Evolutionary conservation across 2,113 vertebrate genomes (phyloP).

Genomic region (Penelope pileata): DNA sequence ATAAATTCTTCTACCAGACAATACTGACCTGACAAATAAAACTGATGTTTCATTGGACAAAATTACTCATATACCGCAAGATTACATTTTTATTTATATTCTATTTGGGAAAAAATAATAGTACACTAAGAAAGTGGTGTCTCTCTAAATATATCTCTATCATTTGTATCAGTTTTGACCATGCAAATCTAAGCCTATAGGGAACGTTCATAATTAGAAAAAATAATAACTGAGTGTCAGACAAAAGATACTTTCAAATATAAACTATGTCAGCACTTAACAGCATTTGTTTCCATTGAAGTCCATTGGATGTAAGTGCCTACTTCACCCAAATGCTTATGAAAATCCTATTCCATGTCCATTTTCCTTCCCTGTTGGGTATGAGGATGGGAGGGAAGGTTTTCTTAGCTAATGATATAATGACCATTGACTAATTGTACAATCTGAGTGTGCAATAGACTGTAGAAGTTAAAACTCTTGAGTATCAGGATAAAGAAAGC

Average conservation of each 20-base stretch:
- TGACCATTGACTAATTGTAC: not conserved
- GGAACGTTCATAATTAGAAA: not conserved
- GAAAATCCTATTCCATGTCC: not conserved
- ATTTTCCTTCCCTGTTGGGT: not conserved
- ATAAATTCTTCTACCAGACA: not conserved
- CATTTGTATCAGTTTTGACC: not conserved
- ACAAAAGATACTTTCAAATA: not conserved
- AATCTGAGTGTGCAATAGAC: not conserved
- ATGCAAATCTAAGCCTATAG: not conserved
- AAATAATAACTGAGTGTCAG: not conserved
- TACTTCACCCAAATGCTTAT: not conserved
- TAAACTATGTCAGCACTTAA: not conserved
- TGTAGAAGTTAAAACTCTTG: not conserved
- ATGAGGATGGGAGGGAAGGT: not conserved
- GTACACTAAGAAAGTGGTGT: not conserved
- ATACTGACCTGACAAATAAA: not conserved
- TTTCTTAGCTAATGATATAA: not conserved
- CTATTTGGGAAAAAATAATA: not conserved
- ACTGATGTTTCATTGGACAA: not conserved
- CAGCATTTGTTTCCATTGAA: not conserved
- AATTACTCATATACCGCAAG: not conserved
- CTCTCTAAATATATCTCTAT: not conserved
- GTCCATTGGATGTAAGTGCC: not conserved
- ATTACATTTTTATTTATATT: not conserved
- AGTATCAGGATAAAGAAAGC: not conserved